Evolutionary conservation across 2,797 vertebrate genomes (phyloP).

Genomic region (Oophaga sylvatica): DNA sequence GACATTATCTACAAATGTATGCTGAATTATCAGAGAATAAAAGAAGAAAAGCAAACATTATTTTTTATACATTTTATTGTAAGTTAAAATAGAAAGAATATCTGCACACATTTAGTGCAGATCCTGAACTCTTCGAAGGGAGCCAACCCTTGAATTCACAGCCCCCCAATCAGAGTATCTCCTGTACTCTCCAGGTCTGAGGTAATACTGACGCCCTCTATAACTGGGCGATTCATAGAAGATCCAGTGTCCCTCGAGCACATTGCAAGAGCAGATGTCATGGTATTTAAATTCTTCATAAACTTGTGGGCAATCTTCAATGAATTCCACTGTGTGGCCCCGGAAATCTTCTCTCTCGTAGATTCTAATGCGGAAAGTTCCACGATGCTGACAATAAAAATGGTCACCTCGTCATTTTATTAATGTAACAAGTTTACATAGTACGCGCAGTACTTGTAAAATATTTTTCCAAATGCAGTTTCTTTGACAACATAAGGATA

Average conservation of each 20-base stretch:
- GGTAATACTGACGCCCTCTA: constrained; percentile 51
- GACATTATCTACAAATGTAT: no score
- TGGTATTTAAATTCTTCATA: constrained; percentile 36
- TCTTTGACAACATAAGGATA: no score
- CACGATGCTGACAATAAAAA: constrained; percentile 34
- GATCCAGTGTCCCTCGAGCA: constrained; percentile 58
- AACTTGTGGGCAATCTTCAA: constrained; percentile 42
- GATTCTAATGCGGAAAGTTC: constrained; percentile 44
- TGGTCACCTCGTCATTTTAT: neutral
- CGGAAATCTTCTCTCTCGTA: constrained; percentile 56
- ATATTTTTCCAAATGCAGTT: neutral
- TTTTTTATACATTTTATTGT: neutral
- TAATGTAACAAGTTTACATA: neutral
- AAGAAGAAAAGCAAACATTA: neutral
- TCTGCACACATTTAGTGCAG: neutral
- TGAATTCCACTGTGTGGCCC: constrained; percentile 51
- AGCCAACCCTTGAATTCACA: constrained; percentile 22
- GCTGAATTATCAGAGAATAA: neutral
- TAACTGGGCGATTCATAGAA: constrained; percentile 52
- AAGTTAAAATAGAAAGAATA: neutral
- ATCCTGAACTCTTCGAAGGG: constrained; percentile 50
- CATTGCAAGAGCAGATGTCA: constrained; percentile 47
- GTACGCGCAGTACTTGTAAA: neutral
- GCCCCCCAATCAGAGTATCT: constrained; percentile 55
- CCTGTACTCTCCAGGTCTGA: constrained; percentile 55